Evolutionary conservation across 37 sponge, comb jelly and placozoan genomes (phyloP), one percentile per base, ranked within the genome.

Genomic region (Dysidea cf. avara): DNA sequence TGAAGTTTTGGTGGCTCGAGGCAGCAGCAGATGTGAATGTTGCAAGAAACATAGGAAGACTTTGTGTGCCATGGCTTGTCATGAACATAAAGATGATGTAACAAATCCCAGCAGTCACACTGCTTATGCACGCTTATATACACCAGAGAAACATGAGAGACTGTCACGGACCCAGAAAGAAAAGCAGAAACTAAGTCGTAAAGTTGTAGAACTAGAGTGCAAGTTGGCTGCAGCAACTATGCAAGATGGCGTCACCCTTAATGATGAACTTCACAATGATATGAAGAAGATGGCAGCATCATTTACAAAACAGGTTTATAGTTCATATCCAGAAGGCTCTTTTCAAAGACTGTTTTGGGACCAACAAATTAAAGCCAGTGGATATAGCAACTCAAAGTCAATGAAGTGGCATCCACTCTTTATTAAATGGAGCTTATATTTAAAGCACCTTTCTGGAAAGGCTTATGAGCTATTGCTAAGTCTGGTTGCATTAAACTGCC

Each of bases 401-500:
- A 72, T 50, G 72, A 36, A 38, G 35, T 72, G 72, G 72, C 59
- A 72, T 55, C 72, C 57, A 36, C 2, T 72, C 25, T 55, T 72
- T 30, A 56, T 72, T 24, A 72, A 72, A 22, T 72, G 72, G 72
- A 56, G 72, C 72, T 36, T 72, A 35, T 60, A 60, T 60, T 68
- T 82, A 9, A 38, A 55, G 14, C 68, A 68, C 29, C 61, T 67
- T 13, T 82, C 83, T 34, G 49, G 72, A 29, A 61, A 43, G n/a
- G 60, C 83, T 1, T 83, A 75, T 59, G 59, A 83, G 21, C 49
- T 70, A 7, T 17, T 83, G 13, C 69, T 9, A 28, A 69, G n/a
- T 69, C 71, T 67, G 70, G 61, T 24, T 64, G 35, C 29, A 34
- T 83, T 34, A 18, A 39, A 22, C 64, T 80, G 37, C 81, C 73